Evolutionary conservation across 1,140 invertebrate species (phyloP), one percentile per base, ranked within the genome.

Genomic region (Sitophilus oryzae): DNA sequence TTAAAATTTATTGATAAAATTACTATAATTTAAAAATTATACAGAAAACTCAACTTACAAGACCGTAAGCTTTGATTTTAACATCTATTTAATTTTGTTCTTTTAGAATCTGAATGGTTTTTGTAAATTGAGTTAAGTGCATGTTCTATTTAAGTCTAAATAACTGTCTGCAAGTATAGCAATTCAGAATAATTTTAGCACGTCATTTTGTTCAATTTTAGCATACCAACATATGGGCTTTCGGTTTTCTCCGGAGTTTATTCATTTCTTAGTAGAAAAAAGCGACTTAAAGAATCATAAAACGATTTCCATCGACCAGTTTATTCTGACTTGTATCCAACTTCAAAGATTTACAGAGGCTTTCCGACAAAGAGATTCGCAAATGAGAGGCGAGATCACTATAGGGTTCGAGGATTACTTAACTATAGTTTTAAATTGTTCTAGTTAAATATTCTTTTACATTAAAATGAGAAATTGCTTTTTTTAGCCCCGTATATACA

Each of bases 211-310:
- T 25, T 47, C 38, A 3, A 41, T 76, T 72, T 66, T 76, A 84
- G 91, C 91, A 16, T 79, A 92, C 22, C 74, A 79, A 19, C 85
- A 89, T 76, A 93, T 94, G 91, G 91, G 91, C n/a, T 95, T 91
- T 65, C 78, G 83, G 36, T 84, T 95, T 53, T 80, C 84, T 18
- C 82, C 82, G 4, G 82, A 89, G 23, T 93, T 93, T 66, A 79
- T 88, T 10, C 78, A 79, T 45, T 83, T 85, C 58, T 69, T 93
- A 41, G 76, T 86, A 6, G 79, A 77, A 61, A 85, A 85, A 72
- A 83, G 82, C 66, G 81, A 85, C 72, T 67, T 79, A 1, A 70
- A 74, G 61, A 71, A 73, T 21, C 79, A 82, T 25, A 74, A 77
- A 52, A 78, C 78, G 60, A 80, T 93, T 25, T 85, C 87, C 0